A percentile compares a stretch with the other conserved stretches of the same genome.
Conservation (phyloP, 2,888 invertebrate species). For the Atethmia centrago region DNA sequence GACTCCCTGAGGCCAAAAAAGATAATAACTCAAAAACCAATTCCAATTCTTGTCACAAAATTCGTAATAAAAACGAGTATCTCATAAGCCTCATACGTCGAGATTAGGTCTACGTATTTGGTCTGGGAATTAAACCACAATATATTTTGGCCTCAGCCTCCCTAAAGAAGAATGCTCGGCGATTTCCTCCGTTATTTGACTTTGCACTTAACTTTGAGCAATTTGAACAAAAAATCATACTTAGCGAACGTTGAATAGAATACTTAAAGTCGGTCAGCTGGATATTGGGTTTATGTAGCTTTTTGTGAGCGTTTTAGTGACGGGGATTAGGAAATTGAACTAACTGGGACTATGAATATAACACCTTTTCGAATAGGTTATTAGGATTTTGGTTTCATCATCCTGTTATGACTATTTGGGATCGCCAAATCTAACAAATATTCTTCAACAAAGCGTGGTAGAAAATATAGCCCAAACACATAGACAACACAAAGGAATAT, state of each 20-base stretch:
- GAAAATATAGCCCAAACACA: not conserved
- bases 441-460: not conserved
- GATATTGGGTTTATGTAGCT: constrained; percentile 36
- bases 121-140: constrained; percentile 50
- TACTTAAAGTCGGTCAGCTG: constrained; percentile 44
- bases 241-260: constrained; percentile 44
- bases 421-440: too few relatives aligned
- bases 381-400: not conserved
- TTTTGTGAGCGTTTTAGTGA: constrained; percentile 27
- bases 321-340: constrained; percentile 13
- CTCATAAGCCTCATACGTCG: constrained; percentile 42
- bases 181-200: constrained; percentile 55
- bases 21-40: constrained; percentile 49
- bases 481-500: not conserved
- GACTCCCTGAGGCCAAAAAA: constrained; percentile 46
- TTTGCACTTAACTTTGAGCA: constrained; percentile 60
- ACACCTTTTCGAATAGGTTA: not conserved
- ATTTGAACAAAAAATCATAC: constrained; percentile 58
- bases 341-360: constrained; percentile 5
- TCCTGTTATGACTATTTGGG: not conserved
- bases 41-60: constrained; percentile 51
- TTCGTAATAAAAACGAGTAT: constrained; percentile 54
- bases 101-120: constrained; percentile 57
- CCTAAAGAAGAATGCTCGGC: constrained; percentile 41
- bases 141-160: constrained; percentile 41